Base-by-base conservation (phyloP, 2,888 invertebrate genomes). In the Elegia similella region DNA sequence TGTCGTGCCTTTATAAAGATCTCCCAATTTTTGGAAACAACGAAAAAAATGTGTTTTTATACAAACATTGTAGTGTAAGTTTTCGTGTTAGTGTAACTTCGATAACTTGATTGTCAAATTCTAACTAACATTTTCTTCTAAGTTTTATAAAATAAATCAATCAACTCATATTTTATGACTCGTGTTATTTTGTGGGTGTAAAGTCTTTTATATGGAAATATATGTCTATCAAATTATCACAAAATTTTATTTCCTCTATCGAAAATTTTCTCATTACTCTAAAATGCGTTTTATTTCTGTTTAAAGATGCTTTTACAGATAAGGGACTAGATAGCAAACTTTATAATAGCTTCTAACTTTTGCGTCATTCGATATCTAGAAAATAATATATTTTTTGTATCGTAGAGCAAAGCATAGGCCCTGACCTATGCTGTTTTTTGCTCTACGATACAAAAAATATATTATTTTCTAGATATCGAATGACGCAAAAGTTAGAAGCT, bases 11-110 rank as follows among this genome's bases (percentile, higher is more conserved):
- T 78, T 66, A 62, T 69, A 78, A 81, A 75, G 89, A 90, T 90
- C 89, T 90, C 90, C 75, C 78, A 76, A 77, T 71, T 78, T 84
- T 88, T 83, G 84, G 83, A 78, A 80, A 69, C 71, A 66, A 69
- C 72, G 74, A 67, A 67, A 69, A 66, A 62, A 61, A 70, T 65
- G 65, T 75, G 67, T 67, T 70, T 72, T 73, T 72, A 71, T 79
- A 77, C 73, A 74, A 73, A 80, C 75, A 79, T 76, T 72, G 69
- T 80, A 78, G 74, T 76, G 68, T 70, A 67, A 63, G 66, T 70
- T 66, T 68, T 70, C 66, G 68, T 66, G 65, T 70, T 69, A 70
- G 67, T 69, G 63, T 75, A 62, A 69, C 68, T 66, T 73, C 34
- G 66, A 68, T 76, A 76, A 71, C 70, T 72, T 67, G 64, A 73